These are phyloP conservation scores for Myzus persicae DNA, from an alignment of 1,140 invertebrate species.

Conservation along the genomic window DNA sequence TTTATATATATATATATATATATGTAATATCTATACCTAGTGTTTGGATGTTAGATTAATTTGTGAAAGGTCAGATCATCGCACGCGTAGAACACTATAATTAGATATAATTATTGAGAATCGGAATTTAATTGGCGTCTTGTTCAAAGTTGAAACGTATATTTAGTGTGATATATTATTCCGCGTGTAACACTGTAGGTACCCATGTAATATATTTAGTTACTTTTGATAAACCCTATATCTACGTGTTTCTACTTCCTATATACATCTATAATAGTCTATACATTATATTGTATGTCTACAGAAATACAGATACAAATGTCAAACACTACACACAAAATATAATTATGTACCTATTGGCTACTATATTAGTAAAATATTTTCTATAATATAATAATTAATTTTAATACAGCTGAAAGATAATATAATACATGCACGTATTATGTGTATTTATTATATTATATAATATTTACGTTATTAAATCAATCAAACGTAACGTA, in stretches of 20 bases:
- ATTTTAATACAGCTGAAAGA: neutral
- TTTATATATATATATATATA: neutral
- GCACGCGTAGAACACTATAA: neutral
- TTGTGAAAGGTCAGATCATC: slow-evolving; percentile 34
- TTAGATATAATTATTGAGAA: slow-evolving; percentile 13
- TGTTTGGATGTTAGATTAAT: neutral
- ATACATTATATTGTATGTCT: too few species aligned
- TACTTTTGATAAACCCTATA: neutral
- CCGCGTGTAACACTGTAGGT: neutral
- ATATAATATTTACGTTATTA: neutral
- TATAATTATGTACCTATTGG: too few species aligned
- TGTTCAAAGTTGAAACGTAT: too few species aligned
- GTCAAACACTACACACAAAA: too few species aligned
- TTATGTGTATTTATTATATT: neutral
- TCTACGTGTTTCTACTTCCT: neutral
- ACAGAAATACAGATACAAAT: too few species aligned
- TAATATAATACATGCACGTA: neutral
- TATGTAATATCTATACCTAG: neutral
- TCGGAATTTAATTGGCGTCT: neutral
- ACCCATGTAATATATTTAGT: neutral
- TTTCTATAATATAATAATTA: neutral
- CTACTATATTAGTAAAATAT: neutral
- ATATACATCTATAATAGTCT: neutral
- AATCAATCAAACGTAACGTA: too few species aligned
- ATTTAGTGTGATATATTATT: neutral